Percentiles rank a stretch among this genome's conserved stretches.
These are phyloP conservation scores for Ploceus nigricollis DNA, from an alignment of 2,113 vertebrate species.

Conservation along the genomic window DNA sequence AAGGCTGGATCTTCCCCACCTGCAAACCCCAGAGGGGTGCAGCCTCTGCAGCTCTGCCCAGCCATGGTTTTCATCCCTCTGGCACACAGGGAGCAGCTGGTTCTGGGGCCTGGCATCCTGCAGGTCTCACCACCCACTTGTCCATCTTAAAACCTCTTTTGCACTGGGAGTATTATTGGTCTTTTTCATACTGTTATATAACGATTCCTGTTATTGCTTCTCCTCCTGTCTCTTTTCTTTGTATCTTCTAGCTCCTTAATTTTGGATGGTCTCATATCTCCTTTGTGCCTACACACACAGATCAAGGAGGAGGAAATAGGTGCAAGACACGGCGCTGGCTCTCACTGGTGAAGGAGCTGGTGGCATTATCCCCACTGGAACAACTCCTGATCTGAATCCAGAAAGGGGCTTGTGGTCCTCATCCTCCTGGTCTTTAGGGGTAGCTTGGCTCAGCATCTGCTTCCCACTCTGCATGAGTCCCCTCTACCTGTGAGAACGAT, in stretches of 20 bases:
- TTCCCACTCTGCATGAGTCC: neutral
- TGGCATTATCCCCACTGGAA: neutral
- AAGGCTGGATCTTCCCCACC: neutral
- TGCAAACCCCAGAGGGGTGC: neutral
- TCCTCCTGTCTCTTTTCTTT: conserved; percentile 27
- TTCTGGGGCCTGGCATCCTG: neutral
- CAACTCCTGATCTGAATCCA: neutral
- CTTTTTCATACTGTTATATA: conserved; percentile 31
- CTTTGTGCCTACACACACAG: neutral
- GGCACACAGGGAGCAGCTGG: neutral
- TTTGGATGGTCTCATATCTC: conserved; percentile 4
- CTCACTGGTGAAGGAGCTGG: neutral
- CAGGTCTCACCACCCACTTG: neutral
- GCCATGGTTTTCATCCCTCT: neutral
- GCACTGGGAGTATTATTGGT: neutral
- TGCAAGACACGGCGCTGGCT: fast-evolving
- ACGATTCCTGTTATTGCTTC: conserved; percentile 29
- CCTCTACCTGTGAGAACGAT: fast-evolving
- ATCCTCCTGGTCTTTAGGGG: neutral
- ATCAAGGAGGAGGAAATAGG: neutral
- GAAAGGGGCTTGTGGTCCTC: neutral
- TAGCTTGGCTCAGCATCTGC: neutral
- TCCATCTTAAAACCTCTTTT: neutral
- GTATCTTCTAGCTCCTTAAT: conserved; percentile 14
- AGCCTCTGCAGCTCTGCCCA: neutral